Conservation (phyloP, 2,113 vertebrate species). For the Xenopus laevis region DNA sequence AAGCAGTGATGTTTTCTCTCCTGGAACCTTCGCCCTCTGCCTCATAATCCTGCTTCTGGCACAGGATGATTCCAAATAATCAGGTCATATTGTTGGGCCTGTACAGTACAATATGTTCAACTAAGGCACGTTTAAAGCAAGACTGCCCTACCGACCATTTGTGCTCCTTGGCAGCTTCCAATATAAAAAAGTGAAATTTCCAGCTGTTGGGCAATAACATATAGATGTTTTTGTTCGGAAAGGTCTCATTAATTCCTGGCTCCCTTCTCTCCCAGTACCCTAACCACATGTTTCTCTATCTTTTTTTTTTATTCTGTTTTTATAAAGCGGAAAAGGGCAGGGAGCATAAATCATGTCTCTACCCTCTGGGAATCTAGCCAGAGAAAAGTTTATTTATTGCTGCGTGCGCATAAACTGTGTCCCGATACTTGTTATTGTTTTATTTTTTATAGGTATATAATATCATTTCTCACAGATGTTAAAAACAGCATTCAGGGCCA, state of each 20-base stretch:
- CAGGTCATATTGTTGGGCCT: too few relatives aligned
- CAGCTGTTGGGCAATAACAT: not conserved
- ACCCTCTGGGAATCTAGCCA: slow-evolving; percentile 2
- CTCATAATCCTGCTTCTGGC: too few relatives aligned
- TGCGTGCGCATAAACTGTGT: not conserved
- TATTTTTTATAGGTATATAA: not conserved
- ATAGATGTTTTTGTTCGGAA: slow-evolving; percentile 1
- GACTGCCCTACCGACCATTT: too few relatives aligned
- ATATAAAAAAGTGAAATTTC: not conserved
- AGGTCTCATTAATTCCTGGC: not conserved
- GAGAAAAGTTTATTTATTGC: slow-evolving; percentile 15
- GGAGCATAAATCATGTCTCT: slow-evolving; percentile 24
- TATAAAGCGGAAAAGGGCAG: slow-evolving; percentile 7
- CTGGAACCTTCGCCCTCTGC: too few relatives aligned
- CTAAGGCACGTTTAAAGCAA: too few relatives aligned
- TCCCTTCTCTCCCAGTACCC: slow-evolving; percentile 6
- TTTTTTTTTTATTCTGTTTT: not conserved
- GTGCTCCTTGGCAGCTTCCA: too few relatives aligned
- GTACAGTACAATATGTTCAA: too few relatives aligned
- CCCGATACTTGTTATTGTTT: slow-evolving; percentile 3
- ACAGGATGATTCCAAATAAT: too few relatives aligned
- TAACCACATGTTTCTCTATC: not conserved
- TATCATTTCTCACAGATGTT: too few relatives aligned
- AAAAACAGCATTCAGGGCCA: too few relatives aligned
- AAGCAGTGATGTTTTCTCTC: too few relatives aligned